These are phyloP conservation scores for Calephelis virginiensis DNA, from an alignment of 1,140 invertebrate genomes.

Conservation along the genomic window DNA sequence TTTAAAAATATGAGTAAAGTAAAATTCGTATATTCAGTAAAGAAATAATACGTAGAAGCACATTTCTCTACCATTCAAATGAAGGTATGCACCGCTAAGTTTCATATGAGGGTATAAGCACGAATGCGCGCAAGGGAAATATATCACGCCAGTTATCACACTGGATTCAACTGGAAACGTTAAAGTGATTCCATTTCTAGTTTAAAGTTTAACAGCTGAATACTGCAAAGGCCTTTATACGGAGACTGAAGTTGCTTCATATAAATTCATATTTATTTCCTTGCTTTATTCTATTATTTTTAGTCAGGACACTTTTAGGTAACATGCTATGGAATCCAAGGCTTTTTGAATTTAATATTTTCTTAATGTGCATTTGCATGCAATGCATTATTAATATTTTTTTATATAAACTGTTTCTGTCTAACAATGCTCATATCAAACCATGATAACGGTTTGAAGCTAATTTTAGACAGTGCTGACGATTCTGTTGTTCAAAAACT, in stretches of 20 bases:
- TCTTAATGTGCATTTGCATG: too few species aligned
- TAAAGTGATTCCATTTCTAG: conserved; percentile 12
- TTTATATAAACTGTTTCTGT: too few species aligned
- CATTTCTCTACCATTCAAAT: conserved; percentile 5
- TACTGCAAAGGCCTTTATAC: conserved; percentile 7
- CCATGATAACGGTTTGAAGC: too few species aligned
- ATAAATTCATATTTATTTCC: background rate
- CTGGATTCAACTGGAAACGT: conserved; percentile 5
- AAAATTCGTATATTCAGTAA: background rate
- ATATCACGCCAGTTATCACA: conserved; percentile 11
- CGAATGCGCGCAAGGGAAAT: conserved; percentile 7
- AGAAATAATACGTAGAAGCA: background rate
- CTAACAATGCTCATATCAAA: too few species aligned
- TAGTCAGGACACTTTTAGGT: background rate
- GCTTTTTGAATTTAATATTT: too few species aligned
- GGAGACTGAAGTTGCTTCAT: background rate
- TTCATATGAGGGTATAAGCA: conserved; percentile 6
- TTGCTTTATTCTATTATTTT: background rate
- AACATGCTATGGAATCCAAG: too few species aligned
- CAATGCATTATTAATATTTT: too few species aligned
- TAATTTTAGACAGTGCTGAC: too few species aligned
- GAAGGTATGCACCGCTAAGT: conserved; percentile 7
- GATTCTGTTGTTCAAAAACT: too few species aligned
- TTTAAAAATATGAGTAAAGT: too few species aligned
- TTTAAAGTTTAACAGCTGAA: conserved; percentile 16